Evolutionary conservation across 2,888 invertebrate genomes (phyloP), one percentile per base, ranked within the genome.

Genomic region (Nymphalis polychloros): DNA sequence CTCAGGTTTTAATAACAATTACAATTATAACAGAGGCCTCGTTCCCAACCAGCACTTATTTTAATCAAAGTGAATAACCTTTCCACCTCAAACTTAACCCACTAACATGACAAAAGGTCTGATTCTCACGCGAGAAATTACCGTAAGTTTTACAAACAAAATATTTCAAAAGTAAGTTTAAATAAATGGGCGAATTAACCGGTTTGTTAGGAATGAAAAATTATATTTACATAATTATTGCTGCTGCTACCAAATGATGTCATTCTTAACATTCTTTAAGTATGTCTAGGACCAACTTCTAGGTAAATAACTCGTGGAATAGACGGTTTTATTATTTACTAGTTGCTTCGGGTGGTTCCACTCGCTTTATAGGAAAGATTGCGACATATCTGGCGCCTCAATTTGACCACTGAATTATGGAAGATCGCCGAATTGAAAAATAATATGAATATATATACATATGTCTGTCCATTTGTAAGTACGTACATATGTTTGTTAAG

Each of bases 51-150:
- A 53, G 49, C 55, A 65, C 63, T 66, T 48, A 69, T 68, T 69
- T 67, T 55, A 68, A 67, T 69, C 64, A 61, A 50, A 68, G 48
- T 31, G 55, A 55, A 57, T 57, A 64, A 69, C 67, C 67, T 71
- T 69, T 67, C 65, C 70, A 68, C 66, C 53, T 66, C 66, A 75
- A 71, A 69, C 68, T 63, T 69, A 69, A 72, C 72, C 75, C 68
- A 74, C 69, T 72, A 62, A 68, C 65, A 67, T 69, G 59, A 72
- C 69, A 68, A 72, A 72, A 73, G 73, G 64, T 69, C 75, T 65
- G 47, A 74, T 74, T 78, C 77, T 57, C 75, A 78, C 75, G 57
- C 35, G 70, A 66, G 71, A 63, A 76, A 69, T 71, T 72, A 78
- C 78, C 75, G 76, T 76, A 74, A 72, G 71, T 66, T 72, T 72